phyloP scores from a whole-genome alignment of 2,113 vertebrate genomes.

The Podilymbus podiceps region DNA sequence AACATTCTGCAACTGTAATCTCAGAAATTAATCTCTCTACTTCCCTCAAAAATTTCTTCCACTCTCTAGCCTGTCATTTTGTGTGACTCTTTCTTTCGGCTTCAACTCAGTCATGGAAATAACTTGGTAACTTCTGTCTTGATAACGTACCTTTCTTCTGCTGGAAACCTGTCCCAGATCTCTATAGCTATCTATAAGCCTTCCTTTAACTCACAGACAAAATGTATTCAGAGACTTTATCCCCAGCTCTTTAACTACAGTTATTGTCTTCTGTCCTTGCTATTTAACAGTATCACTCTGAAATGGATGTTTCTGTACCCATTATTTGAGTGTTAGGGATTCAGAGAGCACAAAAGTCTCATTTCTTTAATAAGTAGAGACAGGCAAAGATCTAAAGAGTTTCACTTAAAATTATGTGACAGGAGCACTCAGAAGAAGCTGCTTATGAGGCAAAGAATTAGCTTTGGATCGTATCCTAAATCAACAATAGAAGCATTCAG shows the following conservation, averaged over 20 bases:
- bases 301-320: background rate
- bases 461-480: constrained; percentile 1
- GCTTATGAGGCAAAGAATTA: constrained; percentile 17
- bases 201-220: background rate
- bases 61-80: background rate
- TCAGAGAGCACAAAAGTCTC: background rate
- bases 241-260: background rate
- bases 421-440: background rate
- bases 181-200: background rate
- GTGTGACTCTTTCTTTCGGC: background rate
- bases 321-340: background rate
- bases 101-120: background rate
- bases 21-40: background rate
- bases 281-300: background rate
- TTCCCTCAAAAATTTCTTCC: background rate
- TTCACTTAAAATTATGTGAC: background rate
- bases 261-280: background rate
- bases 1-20: background rate
- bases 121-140: background rate
- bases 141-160: background rate
- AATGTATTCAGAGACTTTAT: background rate
- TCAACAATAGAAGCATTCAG: constrained; percentile 36
- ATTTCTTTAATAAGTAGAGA: background rate
- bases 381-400: background rate
- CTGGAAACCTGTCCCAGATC: background rate